Evolutionary conservation across 2,888 invertebrate genomes (phyloP).

Genomic region (Drosophila engyochracea): DNA sequence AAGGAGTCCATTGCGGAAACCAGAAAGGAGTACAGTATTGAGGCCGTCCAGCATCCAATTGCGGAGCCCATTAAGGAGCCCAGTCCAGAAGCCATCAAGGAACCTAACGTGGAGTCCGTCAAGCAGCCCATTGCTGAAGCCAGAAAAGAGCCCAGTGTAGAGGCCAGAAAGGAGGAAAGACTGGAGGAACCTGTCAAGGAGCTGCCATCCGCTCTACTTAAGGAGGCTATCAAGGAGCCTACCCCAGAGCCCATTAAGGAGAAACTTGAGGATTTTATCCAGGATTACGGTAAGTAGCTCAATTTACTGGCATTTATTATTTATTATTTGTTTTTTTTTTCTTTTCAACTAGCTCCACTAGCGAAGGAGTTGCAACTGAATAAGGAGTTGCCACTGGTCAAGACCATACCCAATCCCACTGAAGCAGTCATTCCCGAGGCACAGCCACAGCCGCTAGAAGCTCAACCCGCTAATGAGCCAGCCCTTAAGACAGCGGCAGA

Average conservation of each 20-base stretch:
- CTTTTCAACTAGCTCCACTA: conserved; percentile 26
- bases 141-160: conserved; percentile 36
- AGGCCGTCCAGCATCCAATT: conserved; percentile 25
- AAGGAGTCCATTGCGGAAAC: conserved; percentile 37
- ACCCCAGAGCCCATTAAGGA: conserved; percentile 34
- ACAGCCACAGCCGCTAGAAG: conserved; percentile 34
- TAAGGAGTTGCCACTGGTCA: conserved; percentile 39
- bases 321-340: background rate
- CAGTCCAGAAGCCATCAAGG: conserved; percentile 27
- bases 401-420: conserved; percentile 38
- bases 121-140: conserved; percentile 39
- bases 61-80: conserved; percentile 22
- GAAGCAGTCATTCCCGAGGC: conserved; percentile 34
- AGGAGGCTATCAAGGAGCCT: conserved; percentile 51
- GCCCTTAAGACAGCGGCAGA: conserved; percentile 42
- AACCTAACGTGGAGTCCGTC: conserved; percentile 18
- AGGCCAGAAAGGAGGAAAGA: conserved; percentile 28
- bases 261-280: conserved; percentile 3
- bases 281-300: conserved; percentile 53
- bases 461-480: conserved; percentile 49
- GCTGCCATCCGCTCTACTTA: conserved; percentile 22
- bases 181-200: conserved; percentile 23
- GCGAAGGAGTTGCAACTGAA: conserved; percentile 23
- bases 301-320: background rate
- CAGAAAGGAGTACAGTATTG: conserved; percentile 36